phyloP scores from a whole-genome alignment of 2,888 invertebrate species.

The Amaurobius ferox region DNA sequence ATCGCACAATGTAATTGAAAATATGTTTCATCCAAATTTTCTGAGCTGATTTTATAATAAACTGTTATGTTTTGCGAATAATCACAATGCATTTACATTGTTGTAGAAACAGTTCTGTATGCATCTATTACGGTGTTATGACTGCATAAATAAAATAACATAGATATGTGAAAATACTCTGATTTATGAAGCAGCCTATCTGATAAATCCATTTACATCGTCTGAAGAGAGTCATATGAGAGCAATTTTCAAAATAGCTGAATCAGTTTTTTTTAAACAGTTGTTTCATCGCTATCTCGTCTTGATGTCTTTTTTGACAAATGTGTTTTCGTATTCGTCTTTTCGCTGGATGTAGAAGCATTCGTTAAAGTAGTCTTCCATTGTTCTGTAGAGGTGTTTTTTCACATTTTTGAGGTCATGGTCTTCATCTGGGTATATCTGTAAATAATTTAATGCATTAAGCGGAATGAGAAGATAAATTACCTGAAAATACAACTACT shows the following conservation, averaged over 20 bases:
- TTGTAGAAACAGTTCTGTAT: not conserved
- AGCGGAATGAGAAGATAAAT: too few relatives aligned
- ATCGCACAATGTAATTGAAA: too few relatives aligned
- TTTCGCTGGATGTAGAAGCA: constrained; percentile 81
- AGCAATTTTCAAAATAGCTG: not conserved
- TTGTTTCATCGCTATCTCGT: constrained; percentile 21
- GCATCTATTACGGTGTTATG: not conserved
- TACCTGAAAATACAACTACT: too few relatives aligned
- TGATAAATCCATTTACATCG: not conserved
- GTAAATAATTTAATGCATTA: too few relatives aligned
- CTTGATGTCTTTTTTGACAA: constrained; percentile 66
- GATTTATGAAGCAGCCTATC: not conserved
- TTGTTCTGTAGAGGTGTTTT: constrained; percentile 91
- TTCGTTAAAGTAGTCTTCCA: constrained; percentile 94
- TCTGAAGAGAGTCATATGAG: not conserved
- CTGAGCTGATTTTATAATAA: too few relatives aligned
- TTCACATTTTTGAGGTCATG: constrained; percentile 90
- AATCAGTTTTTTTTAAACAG: not conserved
- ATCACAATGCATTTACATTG: too few relatives aligned
- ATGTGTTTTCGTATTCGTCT: constrained; percentile 59
- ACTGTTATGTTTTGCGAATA: too few relatives aligned
- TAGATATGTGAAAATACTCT: constrained; percentile 16
- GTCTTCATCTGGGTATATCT: constrained; percentile 95
- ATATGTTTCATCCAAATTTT: too few relatives aligned
- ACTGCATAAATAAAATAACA: not conserved